Conservation (phyloP, 2,888 invertebrate genomes). For the Dynastes maya region DNA sequence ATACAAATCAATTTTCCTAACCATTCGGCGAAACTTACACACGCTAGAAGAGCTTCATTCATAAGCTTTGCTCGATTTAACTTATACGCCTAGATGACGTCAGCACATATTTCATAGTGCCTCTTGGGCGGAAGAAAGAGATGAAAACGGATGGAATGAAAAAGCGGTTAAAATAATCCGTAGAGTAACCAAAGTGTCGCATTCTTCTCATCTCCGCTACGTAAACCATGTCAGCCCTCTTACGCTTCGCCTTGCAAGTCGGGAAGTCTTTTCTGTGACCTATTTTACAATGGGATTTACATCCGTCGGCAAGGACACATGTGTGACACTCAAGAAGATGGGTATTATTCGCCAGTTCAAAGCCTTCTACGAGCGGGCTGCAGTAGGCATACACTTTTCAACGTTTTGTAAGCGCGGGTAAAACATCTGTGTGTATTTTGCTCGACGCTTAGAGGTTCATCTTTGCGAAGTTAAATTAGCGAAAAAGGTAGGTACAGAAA, state of each 20-base stretch:
- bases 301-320: slow-evolving; percentile 41
- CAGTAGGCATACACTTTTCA: slow-evolving; percentile 13
- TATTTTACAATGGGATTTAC: slow-evolving; percentile 35
- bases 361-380: slow-evolving; percentile 27
- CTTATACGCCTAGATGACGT: slow-evolving; percentile 40
- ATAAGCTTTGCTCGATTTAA: slow-evolving; percentile 15
- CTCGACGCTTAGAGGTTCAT: neutral
- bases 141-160: slow-evolving; percentile 19
- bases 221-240: slow-evolving; percentile 13
- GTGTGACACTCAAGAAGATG: slow-evolving; percentile 32
- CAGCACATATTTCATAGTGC: slow-evolving; percentile 29
- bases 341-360: slow-evolving; percentile 41
- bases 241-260: neutral
- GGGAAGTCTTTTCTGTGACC: slow-evolving; percentile 33
- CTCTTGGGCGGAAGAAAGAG: slow-evolving; percentile 10
- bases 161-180: slow-evolving; percentile 46
- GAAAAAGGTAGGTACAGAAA: neutral
- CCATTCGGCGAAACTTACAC: too few relatives aligned
- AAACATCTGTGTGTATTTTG: neutral
- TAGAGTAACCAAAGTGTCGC: slow-evolving; percentile 46
- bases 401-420: slow-evolving; percentile 19
- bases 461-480: slow-evolving; percentile 27
- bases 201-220: slow-evolving; percentile 37
- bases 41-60: slow-evolving; percentile 1
- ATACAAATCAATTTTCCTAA: too few relatives aligned